Conservation (phyloP, 2,797 vertebrate genomes). For the Myoxocephalus aenaeus region DNA sequence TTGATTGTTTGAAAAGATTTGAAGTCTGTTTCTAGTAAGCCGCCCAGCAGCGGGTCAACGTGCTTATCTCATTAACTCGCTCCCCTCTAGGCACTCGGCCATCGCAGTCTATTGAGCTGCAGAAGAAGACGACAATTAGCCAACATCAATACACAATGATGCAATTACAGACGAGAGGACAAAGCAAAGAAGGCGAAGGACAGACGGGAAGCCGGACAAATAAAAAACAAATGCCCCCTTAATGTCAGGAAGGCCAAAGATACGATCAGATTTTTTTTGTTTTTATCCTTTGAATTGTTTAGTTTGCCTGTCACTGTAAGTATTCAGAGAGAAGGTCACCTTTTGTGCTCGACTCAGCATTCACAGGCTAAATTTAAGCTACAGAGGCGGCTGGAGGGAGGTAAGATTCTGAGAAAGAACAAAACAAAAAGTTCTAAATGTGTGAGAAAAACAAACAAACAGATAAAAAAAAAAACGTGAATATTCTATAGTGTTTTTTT, state of each 20-base stretch:
- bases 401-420: too few species aligned
- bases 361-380: neutral
- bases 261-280: slow-evolving; percentile 7
- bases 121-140: slow-evolving; percentile 14
- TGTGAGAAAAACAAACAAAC: too few species aligned
- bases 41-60: neutral
- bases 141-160: slow-evolving; percentile 31
- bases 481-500: too few species aligned
- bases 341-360: slow-evolving; percentile 1
- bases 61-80: slow-evolving; percentile 17
- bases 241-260: slow-evolving; percentile 26
- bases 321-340: neutral
- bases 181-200: neutral
- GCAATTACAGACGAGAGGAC: slow-evolving; percentile 12
- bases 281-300: slow-evolving; percentile 22
- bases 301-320: neutral
- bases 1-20: neutral
- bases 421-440: too few species aligned
- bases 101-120: neutral
- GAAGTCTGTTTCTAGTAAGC: slow-evolving; percentile 4
- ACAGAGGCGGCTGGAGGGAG: too few species aligned
- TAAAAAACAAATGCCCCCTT: slow-evolving; percentile 5
- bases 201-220: slow-evolving; percentile 12
- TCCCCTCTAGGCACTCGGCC: slow-evolving; percentile 11
- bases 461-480: too few species aligned